A percentile compares a stretch with the other conserved stretches of the same genome.
phyloP scores from a whole-genome alignment of 2,113 vertebrate genomes.

The Stegostoma tigrinum region DNA sequence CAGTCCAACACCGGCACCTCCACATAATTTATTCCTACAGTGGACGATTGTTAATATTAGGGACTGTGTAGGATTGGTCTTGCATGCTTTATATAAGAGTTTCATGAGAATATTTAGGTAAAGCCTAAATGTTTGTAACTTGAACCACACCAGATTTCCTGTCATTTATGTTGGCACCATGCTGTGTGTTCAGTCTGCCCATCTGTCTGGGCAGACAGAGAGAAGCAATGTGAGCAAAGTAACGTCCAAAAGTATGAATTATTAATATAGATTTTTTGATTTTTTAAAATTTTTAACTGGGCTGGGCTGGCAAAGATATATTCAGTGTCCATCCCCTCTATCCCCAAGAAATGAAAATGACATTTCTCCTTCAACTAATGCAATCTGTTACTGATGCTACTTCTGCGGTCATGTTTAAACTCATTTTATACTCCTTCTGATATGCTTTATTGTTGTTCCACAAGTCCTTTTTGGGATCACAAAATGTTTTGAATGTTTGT shows the following conservation, averaged over 20 bases:
- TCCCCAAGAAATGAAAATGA: neutral
- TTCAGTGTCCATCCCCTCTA: neutral
- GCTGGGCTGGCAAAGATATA: neutral
- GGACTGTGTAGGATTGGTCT: neutral
- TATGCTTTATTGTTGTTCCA: neutral
- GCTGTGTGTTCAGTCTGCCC: neutral
- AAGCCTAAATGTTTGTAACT: neutral
- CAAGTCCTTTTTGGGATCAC: neutral
- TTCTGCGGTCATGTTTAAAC: neutral
- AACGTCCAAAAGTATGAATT: neutral
- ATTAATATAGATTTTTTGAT: neutral
- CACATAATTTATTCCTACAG: neutral
- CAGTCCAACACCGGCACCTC: no score
- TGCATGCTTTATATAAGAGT: neutral
- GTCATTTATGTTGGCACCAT: neutral
- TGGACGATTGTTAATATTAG: neutral
- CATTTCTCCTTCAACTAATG: neutral
- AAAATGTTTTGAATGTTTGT: neutral
- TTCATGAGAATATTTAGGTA: neutral
- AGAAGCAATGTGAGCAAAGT: no score
- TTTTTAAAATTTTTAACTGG: neutral
- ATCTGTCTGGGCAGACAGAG: neutral
- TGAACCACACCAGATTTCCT: neutral
- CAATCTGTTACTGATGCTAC: no score
- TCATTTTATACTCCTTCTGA: neutral